phyloP scores from a whole-genome alignment of 2,113 vertebrate species.

The Sander vitreus region DNA sequence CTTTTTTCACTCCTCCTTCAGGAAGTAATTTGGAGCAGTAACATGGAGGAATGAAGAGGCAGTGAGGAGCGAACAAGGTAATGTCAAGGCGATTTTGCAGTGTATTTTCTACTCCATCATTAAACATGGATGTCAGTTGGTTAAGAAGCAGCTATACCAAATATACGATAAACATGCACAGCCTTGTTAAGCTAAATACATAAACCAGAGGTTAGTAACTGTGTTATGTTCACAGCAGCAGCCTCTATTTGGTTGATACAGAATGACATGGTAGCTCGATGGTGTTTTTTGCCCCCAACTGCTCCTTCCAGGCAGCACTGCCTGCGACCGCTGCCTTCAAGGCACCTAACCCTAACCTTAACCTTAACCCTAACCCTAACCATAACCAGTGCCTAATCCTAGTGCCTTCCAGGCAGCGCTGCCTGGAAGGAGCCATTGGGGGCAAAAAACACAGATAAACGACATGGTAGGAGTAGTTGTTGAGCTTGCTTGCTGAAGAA shows the following conservation, averaged over 20 bases:
- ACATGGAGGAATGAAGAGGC: conserved; percentile 25
- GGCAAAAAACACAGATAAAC: too few relatives aligned
- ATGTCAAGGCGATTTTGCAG: conserved; percentile 55
- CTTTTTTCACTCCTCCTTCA: conserved; percentile 35
- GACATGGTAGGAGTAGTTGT: background rate
- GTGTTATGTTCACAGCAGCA: background rate
- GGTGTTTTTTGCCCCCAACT: too few relatives aligned
- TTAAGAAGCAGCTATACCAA: conserved; percentile 47
- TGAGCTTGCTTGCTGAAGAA: background rate
- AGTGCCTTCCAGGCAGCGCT: too few relatives aligned
- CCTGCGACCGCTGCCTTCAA: too few relatives aligned
- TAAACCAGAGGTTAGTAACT: background rate
- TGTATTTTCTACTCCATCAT: conserved; percentile 61
- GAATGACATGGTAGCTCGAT: background rate
- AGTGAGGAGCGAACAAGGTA: conserved; percentile 43
- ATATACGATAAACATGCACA: background rate
- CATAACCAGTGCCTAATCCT: too few relatives aligned
- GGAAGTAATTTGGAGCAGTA: conserved; percentile 58
- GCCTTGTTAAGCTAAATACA: background rate
- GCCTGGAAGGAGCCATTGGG: too few relatives aligned
- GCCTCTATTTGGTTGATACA: background rate
- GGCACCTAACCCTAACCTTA: too few relatives aligned
- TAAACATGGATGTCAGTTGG: conserved; percentile 58
- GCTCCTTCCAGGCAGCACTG: too few relatives aligned
- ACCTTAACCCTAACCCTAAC: too few relatives aligned